Evolutionary conservation across 2,888 invertebrate genomes (phyloP).

Genomic region (Ectemnius lituratus): DNA sequence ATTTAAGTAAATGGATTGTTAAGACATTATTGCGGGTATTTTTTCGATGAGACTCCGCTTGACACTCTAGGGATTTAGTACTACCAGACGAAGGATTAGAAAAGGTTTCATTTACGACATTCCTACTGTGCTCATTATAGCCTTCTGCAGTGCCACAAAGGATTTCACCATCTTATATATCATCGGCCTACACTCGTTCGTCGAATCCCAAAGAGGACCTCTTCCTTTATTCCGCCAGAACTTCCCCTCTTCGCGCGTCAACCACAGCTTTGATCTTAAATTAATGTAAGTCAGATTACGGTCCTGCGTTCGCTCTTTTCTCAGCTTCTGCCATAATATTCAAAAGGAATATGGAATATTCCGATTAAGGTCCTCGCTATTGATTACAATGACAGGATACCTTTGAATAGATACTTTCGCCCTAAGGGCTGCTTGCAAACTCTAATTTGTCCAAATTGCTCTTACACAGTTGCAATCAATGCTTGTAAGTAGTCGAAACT

Average conservation of each 20-base stretch:
- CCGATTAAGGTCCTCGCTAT: too few species aligned
- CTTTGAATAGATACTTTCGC: too few species aligned
- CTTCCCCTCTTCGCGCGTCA: slow-evolving; percentile 10
- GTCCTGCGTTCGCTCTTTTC: background rate
- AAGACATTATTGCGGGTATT: background rate
- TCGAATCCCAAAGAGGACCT: background rate
- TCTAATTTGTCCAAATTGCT: too few species aligned
- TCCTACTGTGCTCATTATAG: slow-evolving; percentile 35
- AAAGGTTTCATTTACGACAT: background rate
- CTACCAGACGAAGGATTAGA: too few species aligned
- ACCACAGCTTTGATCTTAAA: slow-evolving; percentile 39
- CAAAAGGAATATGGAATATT: background rate
- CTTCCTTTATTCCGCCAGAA: background rate
- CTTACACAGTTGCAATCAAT: too few species aligned
- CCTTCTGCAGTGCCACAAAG: slow-evolving; percentile 46
- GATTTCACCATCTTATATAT: slow-evolving; percentile 48
- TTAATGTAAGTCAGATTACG: slow-evolving; percentile 37
- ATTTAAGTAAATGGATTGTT: too few species aligned
- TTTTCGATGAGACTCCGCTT: background rate
- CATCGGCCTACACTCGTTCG: background rate
- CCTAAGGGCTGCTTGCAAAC: too few species aligned
- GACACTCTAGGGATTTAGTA: slow-evolving; percentile 15
- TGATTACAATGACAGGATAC: too few species aligned
- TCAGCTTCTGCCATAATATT: too few species aligned
- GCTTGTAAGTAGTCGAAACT: too few species aligned